These are phyloP conservation scores for Drosophila triauraria DNA, from an alignment of 1,140 invertebrate genomes.

Conservation along the genomic window DNA sequence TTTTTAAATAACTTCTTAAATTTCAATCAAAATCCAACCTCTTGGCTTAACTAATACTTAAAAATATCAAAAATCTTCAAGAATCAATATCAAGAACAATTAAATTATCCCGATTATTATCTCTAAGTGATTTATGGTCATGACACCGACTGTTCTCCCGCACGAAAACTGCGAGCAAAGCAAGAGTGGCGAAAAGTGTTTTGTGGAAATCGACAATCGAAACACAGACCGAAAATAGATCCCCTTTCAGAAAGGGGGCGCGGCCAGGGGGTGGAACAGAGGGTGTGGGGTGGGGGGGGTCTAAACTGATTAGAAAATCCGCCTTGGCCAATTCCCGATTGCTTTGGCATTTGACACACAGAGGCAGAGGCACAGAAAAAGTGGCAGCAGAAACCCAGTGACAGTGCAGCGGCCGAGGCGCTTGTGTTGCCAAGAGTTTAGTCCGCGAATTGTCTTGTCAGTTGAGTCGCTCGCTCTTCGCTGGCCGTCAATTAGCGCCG, in stretches of 20 bases:
- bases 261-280: neutral
- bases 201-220: conserved; percentile 40
- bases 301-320: conserved; percentile 54
- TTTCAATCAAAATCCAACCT: too few relatives aligned
- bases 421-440: conserved; percentile 43
- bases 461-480: conserved; percentile 19
- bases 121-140: conserved; percentile 2
- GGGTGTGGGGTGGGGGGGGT: neutral
- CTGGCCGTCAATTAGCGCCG: conserved; percentile 62
- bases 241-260: neutral
- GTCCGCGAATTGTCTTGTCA: conserved; percentile 22
- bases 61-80: neutral
- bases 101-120: neutral
- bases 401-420: conserved; percentile 34
- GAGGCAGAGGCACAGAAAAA: conserved; percentile 9
- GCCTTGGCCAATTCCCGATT: conserved; percentile 55
- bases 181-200: conserved; percentile 44
- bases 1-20: neutral
- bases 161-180: conserved; percentile 43
- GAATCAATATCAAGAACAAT: neutral
- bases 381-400: conserved; percentile 21
- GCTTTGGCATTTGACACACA: conserved; percentile 64
- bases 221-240: conserved; percentile 42
- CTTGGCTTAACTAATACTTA: too few relatives aligned
- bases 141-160: conserved; percentile 31